Evolutionary conservation across 1,140 invertebrate species (phyloP), one percentile per base, ranked within the genome.

Genomic region (Heliothis subflexa): DNA sequence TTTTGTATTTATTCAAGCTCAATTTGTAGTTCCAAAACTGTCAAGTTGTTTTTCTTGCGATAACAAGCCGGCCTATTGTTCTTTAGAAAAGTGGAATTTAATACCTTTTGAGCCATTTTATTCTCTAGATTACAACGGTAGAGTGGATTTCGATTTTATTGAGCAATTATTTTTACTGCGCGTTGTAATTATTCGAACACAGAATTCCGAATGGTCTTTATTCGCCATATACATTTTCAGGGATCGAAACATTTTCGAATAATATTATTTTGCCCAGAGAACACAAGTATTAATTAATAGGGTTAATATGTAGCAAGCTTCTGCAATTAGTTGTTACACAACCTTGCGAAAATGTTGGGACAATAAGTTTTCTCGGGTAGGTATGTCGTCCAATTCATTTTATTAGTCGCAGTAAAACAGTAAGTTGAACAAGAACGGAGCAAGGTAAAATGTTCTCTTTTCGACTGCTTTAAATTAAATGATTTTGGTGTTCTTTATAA

Each of bases 1-100:
- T 55, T 55, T 50, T 16, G 12, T 71, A 71, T 71, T 71, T 71
- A 55, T n/a, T 0, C n/a, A 54, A 52, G 40, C 66, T 70, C 16
- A 70, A 70, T 70, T 70, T 52, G 21, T 70, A 70, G 66, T 33
- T 50, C 21, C 11, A 33, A 71, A 55, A 55, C 50, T 71, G 50
- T 55, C 50, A 71, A 68, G 50, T 33, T 71, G 50, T 71, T 71
- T 71, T 68, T 71, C 11, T 70, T 52, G 49, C 21, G 13, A 52
- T 52, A 70, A 13, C 10, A 9, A 12, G 13, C 28, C n/a, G 14
- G 28, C 21, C 59, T 47, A 18, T 47, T 64, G 61, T 64, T 64
- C 61, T 47, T 64, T 64, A 25, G 55, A 57, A 25, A 57, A 25
- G 55, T 16, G 40, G 33, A 11, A 9, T 64, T 18, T 18, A 18